Conservation (phyloP, 2,888 invertebrate species). For the Morpho deidamia region DNA sequence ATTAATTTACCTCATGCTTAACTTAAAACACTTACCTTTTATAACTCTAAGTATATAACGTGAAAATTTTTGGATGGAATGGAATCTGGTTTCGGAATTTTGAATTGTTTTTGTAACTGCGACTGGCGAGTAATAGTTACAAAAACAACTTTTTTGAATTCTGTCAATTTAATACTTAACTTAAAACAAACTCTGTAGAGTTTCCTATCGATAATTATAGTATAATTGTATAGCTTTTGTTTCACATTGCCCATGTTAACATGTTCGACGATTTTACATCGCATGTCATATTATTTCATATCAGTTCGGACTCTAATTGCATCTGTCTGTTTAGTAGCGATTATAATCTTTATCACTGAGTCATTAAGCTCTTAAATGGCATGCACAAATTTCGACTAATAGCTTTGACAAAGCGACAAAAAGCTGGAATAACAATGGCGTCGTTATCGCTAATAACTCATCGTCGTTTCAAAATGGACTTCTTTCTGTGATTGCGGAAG, state of each 20-base stretch:
- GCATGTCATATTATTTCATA: slow-evolving; percentile 4
- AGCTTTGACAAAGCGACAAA: slow-evolving; percentile 35
- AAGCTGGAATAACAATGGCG: slow-evolving; percentile 47
- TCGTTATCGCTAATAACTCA: slow-evolving; percentile 61
- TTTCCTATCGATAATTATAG: too few relatives aligned
- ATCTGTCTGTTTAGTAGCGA: slow-evolving; percentile 7
- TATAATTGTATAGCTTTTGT: background rate
- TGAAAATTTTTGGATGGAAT: too few relatives aligned
- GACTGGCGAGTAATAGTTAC: too few relatives aligned
- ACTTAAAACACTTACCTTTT: too few relatives aligned
- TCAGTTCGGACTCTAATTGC: background rate
- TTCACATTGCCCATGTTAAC: slow-evolving; percentile 1
- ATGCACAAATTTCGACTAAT: slow-evolving; percentile 19
- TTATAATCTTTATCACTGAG: slow-evolving; percentile 12
- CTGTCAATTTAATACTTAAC: too few relatives aligned
- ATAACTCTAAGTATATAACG: too few relatives aligned
- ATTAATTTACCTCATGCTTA: too few relatives aligned
- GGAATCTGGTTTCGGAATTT: too few relatives aligned
- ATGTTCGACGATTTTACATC: background rate
- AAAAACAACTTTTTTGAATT: too few relatives aligned
- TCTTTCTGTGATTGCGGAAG: slow-evolving; percentile 42
- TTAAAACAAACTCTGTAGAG: too few relatives aligned
- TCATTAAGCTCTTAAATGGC: slow-evolving; percentile 22
- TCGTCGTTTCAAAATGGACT: slow-evolving; percentile 55
- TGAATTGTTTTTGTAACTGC: too few relatives aligned